These are phyloP conservation scores for Hipparchia sbordonii DNA, from an alignment of 2,888 invertebrate species.

Conservation along the genomic window DNA sequence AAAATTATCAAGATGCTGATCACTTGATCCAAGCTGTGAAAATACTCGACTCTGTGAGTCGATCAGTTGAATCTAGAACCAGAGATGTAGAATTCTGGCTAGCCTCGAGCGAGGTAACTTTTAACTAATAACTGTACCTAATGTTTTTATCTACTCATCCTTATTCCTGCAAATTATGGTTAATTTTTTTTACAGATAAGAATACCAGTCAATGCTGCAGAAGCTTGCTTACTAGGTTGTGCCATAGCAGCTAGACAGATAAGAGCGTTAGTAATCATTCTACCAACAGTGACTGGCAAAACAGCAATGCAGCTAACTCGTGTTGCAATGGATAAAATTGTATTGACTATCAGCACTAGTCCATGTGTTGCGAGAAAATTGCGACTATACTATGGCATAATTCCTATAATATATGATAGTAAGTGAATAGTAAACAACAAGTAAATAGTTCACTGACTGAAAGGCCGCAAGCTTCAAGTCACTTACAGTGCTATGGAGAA, in stretches of 20 bases:
- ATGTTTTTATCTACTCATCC: too few relatives aligned
- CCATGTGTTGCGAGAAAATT: conserved; percentile 79
- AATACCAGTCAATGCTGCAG: conserved; percentile 51
- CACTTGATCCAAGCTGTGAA: conserved; percentile 42
- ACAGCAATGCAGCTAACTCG: conserved; percentile 46
- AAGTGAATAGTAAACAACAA: conserved; percentile 34
- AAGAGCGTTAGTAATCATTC: conserved; percentile 42
- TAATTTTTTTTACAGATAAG: conserved; percentile 38
- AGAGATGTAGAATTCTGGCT: conserved; percentile 44
- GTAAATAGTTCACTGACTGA: too few relatives aligned
- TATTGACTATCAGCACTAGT: conserved; percentile 46
- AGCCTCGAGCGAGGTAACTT: conserved; percentile 42
- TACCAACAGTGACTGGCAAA: conserved; percentile 49
- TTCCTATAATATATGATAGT: conserved; percentile 67
- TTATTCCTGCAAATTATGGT: background rate
- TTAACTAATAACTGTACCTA: background rate
- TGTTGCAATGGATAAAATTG: conserved; percentile 41
- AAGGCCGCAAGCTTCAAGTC: too few relatives aligned
- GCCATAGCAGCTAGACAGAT: conserved; percentile 43
- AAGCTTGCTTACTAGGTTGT: conserved; percentile 45
- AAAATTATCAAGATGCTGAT: conserved; percentile 38
- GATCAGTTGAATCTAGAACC: conserved; percentile 42
- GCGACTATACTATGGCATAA: conserved; percentile 68
- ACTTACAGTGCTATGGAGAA: too few relatives aligned
- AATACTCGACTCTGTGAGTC: conserved; percentile 43